phyloP scores from a whole-genome alignment of 2,888 invertebrate species.

The Cacoxenus indagator region DNA sequence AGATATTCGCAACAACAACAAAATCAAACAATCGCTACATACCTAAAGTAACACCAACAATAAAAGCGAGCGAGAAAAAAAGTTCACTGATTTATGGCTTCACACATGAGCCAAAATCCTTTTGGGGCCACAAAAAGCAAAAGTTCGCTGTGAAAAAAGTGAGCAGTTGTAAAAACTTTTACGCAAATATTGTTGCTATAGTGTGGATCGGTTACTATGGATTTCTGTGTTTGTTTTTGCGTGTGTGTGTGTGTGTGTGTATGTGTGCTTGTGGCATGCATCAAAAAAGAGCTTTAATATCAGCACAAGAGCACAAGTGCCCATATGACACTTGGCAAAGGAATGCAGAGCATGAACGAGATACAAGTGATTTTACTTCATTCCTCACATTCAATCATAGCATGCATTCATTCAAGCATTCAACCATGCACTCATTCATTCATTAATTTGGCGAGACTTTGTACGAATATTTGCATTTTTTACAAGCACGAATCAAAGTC shows the following conservation, averaged over 20 bases:
- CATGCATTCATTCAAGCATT: neutral
- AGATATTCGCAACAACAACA: neutral
- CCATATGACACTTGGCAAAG: neutral
- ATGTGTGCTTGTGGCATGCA: neutral
- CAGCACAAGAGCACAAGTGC: neutral
- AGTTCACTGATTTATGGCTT: conserved; percentile 41
- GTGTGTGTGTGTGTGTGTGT: conserved; percentile 1
- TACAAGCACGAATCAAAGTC: neutral
- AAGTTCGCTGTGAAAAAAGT: neutral
- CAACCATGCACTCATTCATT: neutral
- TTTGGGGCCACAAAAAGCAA: neutral
- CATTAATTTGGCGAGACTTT: neutral
- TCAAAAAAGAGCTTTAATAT: neutral
- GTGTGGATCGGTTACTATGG: neutral
- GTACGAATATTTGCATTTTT: conserved; percentile 5
- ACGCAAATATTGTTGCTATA: conserved; percentile 13
- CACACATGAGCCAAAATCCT: conserved; percentile 26
- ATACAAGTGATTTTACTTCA: conserved; percentile 12
- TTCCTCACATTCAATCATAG: neutral
- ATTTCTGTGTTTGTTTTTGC: neutral
- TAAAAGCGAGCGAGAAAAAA: neutral
- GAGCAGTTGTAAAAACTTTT: neutral
- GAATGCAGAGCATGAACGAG: neutral
- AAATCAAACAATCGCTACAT: neutral
- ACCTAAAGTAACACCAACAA: neutral